Percentiles rank a stretch among this genome's conserved stretches.
These are phyloP conservation scores for Selene dorsalis DNA, from an alignment of 2,797 vertebrate genomes.

Conservation along the genomic window DNA sequence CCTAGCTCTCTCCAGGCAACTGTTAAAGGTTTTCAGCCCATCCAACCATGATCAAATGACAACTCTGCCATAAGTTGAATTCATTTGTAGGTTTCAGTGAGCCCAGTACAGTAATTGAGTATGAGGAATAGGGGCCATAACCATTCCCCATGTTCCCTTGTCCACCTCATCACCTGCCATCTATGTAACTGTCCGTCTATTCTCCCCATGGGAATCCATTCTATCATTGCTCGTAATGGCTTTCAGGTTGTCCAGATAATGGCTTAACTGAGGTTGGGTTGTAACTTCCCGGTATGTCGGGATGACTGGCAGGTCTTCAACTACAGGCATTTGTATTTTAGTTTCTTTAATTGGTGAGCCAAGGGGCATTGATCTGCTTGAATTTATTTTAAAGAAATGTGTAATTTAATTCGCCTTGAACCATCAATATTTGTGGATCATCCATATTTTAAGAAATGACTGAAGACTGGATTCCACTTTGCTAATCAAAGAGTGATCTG, in stretches of 20 bases:
- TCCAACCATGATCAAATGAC: slow-evolving; percentile 62
- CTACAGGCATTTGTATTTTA: slow-evolving; percentile 22
- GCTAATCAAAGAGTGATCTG: slow-evolving; percentile 50
- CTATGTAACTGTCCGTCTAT: slow-evolving; percentile 75
- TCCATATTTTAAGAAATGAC: background rate
- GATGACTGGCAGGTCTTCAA: slow-evolving; percentile 55
- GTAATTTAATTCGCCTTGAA: background rate
- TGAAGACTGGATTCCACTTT: slow-evolving; percentile 23
- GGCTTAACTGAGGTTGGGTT: slow-evolving; percentile 59
- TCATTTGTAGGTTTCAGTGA: slow-evolving; percentile 69
- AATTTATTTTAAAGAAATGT: background rate
- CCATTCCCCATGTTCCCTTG: slow-evolving; percentile 66
- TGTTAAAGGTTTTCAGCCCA: slow-evolving; percentile 53
- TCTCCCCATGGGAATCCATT: slow-evolving; percentile 70
- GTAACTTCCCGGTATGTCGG: slow-evolving; percentile 42
- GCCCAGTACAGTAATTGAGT: slow-evolving; percentile 63
- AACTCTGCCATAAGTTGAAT: slow-evolving; percentile 66
- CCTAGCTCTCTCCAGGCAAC: slow-evolving; percentile 32
- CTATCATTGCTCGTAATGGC: slow-evolving; percentile 75
- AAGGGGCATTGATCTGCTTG: background rate
- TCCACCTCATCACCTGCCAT: slow-evolving; percentile 76
- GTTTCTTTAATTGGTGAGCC: background rate
- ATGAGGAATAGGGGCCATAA: slow-evolving; percentile 67
- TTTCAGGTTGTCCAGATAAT: slow-evolving; percentile 76
- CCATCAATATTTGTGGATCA: background rate